These are phyloP conservation scores for Drosophila lacicola DNA, from an alignment of 2,888 invertebrate species.

Conservation along the genomic window DNA sequence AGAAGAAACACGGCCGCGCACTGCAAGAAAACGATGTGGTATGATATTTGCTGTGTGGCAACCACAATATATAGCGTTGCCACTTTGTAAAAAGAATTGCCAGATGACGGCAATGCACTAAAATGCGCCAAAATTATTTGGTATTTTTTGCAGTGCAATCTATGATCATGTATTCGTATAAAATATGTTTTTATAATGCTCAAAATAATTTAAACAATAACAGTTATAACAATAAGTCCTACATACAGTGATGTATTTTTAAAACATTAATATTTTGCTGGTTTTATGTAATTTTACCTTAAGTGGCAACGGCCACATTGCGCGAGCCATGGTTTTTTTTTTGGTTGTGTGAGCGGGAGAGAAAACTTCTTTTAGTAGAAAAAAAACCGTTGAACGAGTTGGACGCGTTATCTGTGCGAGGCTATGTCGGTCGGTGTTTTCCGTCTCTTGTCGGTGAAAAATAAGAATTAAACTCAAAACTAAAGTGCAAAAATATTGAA, in stretches of 20 bases:
- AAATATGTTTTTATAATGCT: no score
- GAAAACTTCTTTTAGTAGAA: slow-evolving; percentile 34
- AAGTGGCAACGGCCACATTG: slow-evolving; percentile 30
- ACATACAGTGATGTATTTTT: not conserved
- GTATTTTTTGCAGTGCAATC: slow-evolving; percentile 14
- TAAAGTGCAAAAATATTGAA: slow-evolving; percentile 43
- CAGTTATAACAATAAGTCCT: no score
- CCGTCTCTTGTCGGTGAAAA: slow-evolving; percentile 60
- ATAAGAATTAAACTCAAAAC: slow-evolving; percentile 45
- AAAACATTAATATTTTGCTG: slow-evolving; percentile 6
- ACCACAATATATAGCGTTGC: slow-evolving; percentile 25
- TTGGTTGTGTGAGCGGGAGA: slow-evolving; percentile 47
- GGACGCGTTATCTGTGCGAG: slow-evolving; percentile 52
- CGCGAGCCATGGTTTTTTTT: slow-evolving; percentile 12
- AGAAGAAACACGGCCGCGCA: slow-evolving; percentile 28
- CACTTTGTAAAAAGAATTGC: slow-evolving; percentile 5
- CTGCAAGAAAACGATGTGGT: slow-evolving; percentile 22
- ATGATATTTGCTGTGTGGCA: slow-evolving; percentile 24
- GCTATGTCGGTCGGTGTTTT: slow-evolving; percentile 62
- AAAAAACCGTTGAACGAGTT: slow-evolving; percentile 45
- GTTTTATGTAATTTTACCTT: not conserved
- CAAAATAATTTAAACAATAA: no score
- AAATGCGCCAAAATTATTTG: not conserved
- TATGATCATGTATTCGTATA: no score
- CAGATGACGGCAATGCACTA: slow-evolving; percentile 1